Evolutionary conservation across 2,113 vertebrate genomes (phyloP).

Genomic region (Hipposideros armiger): DNA sequence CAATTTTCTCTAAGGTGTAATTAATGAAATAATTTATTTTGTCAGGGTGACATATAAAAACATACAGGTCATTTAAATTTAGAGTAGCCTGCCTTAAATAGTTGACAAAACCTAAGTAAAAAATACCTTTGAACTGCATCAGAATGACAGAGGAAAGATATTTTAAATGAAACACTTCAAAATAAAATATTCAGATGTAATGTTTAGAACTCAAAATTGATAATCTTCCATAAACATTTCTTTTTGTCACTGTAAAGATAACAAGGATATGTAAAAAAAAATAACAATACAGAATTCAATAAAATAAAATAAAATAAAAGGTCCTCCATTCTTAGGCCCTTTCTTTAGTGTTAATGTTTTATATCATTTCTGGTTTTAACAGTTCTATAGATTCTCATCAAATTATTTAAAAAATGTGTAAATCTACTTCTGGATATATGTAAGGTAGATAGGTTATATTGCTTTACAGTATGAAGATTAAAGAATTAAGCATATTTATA

Average conservation of each 20-base stretch:
- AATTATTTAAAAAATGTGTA: background rate
- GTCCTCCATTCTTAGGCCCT: background rate
- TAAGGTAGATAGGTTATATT: background rate
- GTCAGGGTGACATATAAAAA: background rate
- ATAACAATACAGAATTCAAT: background rate
- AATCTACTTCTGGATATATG: background rate
- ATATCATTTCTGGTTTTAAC: background rate
- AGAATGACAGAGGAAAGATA: background rate
- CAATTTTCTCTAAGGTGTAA: background rate
- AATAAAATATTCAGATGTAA: background rate
- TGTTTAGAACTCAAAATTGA: background rate
- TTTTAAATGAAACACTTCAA: slow-evolving; percentile 27
- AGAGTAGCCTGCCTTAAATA: background rate
- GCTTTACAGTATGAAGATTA: background rate
- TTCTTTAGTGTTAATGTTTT: background rate
- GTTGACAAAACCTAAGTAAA: background rate
- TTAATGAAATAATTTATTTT: slow-evolving; percentile 6
- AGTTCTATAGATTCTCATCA: background rate
- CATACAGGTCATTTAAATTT: slow-evolving; percentile 6
- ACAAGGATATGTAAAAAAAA: background rate
- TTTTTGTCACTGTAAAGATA: slow-evolving; percentile 32
- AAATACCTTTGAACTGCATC: background rate
- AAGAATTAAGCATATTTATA: background rate
- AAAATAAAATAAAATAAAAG: background rate
- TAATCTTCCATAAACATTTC: background rate